Percentiles rank a stretch among this genome's conserved stretches.
These are phyloP conservation scores for Linurgus olivaceus DNA, from an alignment of 2,797 vertebrate species.

Conservation along the genomic window DNA sequence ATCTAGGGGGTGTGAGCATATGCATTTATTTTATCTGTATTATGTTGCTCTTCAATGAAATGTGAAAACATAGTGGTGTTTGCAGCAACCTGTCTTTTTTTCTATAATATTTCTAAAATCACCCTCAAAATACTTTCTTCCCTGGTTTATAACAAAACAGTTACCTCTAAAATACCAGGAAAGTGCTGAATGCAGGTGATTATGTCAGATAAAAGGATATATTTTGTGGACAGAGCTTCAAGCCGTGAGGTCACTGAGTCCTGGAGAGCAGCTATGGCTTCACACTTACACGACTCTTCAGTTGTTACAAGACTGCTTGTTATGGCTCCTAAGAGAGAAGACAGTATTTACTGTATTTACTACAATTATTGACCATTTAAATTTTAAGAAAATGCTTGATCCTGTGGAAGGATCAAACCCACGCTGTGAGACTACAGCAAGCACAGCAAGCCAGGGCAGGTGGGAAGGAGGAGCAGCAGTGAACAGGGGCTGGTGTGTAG, in stretches of 20 bases:
- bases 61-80: neutral
- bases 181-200: neutral
- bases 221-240: conserved; percentile 83
- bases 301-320: conserved; percentile 71
- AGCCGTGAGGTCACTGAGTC: conserved; percentile 83
- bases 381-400: neutral
- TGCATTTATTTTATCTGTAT: neutral
- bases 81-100: neutral
- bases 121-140: neutral
- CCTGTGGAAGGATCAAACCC: neutral
- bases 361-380: neutral
- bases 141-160: neutral
- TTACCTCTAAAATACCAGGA: neutral
- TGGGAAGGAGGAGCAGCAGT: rapidly evolving
- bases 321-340: conserved; percentile 12
- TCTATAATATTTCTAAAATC: neutral
- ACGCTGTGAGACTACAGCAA: neutral
- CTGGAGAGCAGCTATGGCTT: conserved; percentile 89
- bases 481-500: neutral
- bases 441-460: neutral
- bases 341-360: neutral
- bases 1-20: neutral
- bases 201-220: conserved; percentile 88
- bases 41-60: neutral
- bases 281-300: conserved; percentile 88